Percentiles rank a stretch among this genome's conserved stretches.
phyloP scores from a whole-genome alignment of 2,797 vertebrate genomes.

The Spondyliosoma cantharus region DNA sequence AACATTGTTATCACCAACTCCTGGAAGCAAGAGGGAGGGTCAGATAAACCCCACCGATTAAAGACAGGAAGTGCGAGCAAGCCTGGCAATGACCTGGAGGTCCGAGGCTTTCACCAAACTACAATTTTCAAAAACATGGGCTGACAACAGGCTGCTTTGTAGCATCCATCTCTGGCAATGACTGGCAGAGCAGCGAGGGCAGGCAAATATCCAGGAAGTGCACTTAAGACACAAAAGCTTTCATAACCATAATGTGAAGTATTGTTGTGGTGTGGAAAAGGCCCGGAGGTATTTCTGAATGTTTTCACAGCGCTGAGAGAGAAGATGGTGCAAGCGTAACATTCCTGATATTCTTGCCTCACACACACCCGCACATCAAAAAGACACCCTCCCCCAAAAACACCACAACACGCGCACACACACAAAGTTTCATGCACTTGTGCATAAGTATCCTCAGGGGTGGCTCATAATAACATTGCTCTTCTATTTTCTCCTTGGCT shows the following conservation, averaged over 20 bases:
- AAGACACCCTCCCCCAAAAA: neutral
- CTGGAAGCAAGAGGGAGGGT: slow-evolving; percentile 37
- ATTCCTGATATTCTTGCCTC: slow-evolving; percentile 53
- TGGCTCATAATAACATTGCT: slow-evolving; percentile 61
- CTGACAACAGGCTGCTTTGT: slow-evolving; percentile 40
- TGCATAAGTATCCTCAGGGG: slow-evolving; percentile 56
- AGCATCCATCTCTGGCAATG: slow-evolving; percentile 10
- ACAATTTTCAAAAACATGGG: neutral
- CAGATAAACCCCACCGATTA: slow-evolving; percentile 61
- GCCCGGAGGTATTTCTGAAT: slow-evolving; percentile 40
- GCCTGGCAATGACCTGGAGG: slow-evolving; percentile 32
- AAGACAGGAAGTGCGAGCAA: slow-evolving; percentile 49
- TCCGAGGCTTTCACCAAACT: neutral
- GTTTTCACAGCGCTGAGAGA: slow-evolving; percentile 46
- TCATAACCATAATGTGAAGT: slow-evolving; percentile 33
- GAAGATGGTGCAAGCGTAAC: slow-evolving; percentile 37
- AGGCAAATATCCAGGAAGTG: slow-evolving; percentile 8
- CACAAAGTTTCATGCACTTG: slow-evolving; percentile 32
- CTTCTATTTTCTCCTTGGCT: slow-evolving; percentile 72
- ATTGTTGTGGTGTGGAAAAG: slow-evolving; percentile 45
- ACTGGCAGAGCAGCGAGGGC: slow-evolving; percentile 5
- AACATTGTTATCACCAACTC: slow-evolving; percentile 65
- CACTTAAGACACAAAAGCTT: slow-evolving; percentile 42
- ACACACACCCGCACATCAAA: slow-evolving; percentile 20
- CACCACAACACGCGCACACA: slow-evolving; percentile 28